Conservation (phyloP, 2,113 vertebrate genomes). For the Ceyx cyanopectus region DNA sequence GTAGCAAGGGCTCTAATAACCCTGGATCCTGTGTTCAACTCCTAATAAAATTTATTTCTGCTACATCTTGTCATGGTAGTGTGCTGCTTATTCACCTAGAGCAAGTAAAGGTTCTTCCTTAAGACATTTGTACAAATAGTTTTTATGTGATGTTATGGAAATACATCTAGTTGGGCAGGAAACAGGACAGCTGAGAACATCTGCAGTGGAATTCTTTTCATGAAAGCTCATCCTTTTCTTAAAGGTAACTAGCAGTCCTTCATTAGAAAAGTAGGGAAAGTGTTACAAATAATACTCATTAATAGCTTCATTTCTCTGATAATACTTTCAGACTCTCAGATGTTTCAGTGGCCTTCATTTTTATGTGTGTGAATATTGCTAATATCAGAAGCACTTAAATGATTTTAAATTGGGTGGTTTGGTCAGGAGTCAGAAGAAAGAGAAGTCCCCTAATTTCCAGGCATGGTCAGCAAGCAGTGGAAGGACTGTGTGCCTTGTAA, state of each 20-base stretch:
- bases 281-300: neutral
- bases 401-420: neutral
- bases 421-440: neutral
- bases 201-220: neutral
- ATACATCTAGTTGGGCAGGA: neutral
- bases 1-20: neutral
- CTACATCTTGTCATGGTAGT: neutral
- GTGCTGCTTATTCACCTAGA: neutral
- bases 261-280: neutral
- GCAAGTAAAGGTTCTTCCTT: neutral
- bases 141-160: neutral
- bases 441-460: neutral
- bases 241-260: neutral
- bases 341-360: neutral
- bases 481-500: neutral
- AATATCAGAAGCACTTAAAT: neutral
- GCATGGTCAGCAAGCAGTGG: rapidly evolving
- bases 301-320: neutral
- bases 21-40: neutral
- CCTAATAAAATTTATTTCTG: neutral
- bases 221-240: neutral
- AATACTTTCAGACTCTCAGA: neutral
- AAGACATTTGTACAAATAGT: neutral
- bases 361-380: neutral
- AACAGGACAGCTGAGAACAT: neutral